These are phyloP conservation scores for Brotula barbata DNA, from an alignment of 2,797 vertebrate species.

Conservation along the genomic window DNA sequence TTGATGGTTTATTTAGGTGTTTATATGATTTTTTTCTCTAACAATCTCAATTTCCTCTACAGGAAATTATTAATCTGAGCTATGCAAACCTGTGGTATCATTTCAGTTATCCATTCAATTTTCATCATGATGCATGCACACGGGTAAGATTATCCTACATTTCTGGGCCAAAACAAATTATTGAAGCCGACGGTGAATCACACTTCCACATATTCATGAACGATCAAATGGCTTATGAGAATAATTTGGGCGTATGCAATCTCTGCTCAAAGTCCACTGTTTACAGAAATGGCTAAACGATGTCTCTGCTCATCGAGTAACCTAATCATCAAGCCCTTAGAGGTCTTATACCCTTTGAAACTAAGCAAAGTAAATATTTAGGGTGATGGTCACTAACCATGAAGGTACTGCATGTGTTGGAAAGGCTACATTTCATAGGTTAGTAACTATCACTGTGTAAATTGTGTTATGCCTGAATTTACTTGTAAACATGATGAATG, in stretches of 20 bases:
- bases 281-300: constrained; percentile 19
- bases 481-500: background rate
- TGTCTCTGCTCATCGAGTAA: constrained; percentile 4
- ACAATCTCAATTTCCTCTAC: background rate
- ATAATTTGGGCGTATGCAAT: background rate
- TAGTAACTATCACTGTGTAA: no score
- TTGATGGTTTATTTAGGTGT: background rate
- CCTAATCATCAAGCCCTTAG: background rate
- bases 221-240: background rate
- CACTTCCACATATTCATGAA: background rate
- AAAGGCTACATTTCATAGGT: no score
- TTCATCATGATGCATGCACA: background rate
- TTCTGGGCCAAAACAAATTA: background rate
- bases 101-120: background rate
- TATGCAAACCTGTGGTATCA: background rate
- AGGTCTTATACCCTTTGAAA: background rate
- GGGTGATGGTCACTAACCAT: background rate
- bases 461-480: no score
- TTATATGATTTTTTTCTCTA: no score
- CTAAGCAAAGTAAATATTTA: background rate
- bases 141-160: background rate
- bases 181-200: background rate
- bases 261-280: constrained; percentile 28
- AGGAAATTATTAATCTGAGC: background rate
- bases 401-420: constrained; percentile 1